Evolutionary conservation across 2,888 invertebrate genomes (phyloP), one percentile per base, ranked within the genome.

Genomic region (Ormia ochracea): DNA sequence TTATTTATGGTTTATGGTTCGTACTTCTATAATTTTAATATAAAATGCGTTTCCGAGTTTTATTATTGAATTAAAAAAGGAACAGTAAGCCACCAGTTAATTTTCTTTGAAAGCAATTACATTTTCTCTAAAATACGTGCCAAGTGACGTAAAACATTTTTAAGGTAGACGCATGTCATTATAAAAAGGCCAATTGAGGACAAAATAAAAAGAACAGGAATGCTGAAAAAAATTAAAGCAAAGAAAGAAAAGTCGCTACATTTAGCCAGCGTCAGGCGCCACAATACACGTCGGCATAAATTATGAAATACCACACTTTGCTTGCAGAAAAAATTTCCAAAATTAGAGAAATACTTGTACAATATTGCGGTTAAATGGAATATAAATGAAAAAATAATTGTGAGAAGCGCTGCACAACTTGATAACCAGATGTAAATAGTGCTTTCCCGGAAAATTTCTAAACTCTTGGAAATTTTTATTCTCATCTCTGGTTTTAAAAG

Each of bases 181-280:
- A 87, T 38, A 9, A 78, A 14, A 1, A 87, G 82, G 0, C 87
- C 87, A 2, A 84, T 3, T 0, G 84, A 19, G 12, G 87, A 81
- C 2, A 87, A 41, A 0, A 82, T 28, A 10, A 87, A 86, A 0
- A 87, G 59, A 78, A 84, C 76, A 0, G 87, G 87, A 12, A 83
- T 65, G 4, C 79, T 28, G 4, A 85, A 19, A 36, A 84, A 12
- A 3, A 87, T 78, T 33, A 82, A 58, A 9, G 83, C 28, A 6
- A 85, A 87, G 26, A 87, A 58, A 0, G 82, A 0, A 0, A 80
- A 50, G 65, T 87, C 87, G 21, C 82, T 80, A 6, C 83, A 83
- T 70, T 86, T 86, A 43, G 84, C 84, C 72, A 86, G 82, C 33
- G 86, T 86, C 79, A 87, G 68, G 65, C 84, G 83, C 88, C 88